These are phyloP conservation scores for Dendrocincla fuliginosa DNA, from an alignment of 2,797 vertebrate species.

Conservation along the genomic window DNA sequence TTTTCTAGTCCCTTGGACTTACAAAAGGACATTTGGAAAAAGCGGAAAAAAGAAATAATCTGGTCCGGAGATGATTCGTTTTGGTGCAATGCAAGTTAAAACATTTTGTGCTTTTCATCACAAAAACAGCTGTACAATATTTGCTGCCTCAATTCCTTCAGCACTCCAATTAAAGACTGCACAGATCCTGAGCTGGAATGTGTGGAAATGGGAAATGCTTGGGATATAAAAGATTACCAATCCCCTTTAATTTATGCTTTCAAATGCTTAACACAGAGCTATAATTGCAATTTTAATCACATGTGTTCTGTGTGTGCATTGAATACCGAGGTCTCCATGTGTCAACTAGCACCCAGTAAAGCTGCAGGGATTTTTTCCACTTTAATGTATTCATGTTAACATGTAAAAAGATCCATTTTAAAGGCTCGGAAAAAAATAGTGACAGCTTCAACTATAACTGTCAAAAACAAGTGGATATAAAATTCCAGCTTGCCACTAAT, in stretches of 20 bases:
- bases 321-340: slow-evolving; percentile 48
- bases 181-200: neutral
- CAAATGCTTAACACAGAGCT: slow-evolving; percentile 32
- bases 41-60: rapidly evolving
- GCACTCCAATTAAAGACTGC: neutral
- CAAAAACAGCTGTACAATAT: neutral
- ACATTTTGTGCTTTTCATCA: neutral
- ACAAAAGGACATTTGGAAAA: neutral
- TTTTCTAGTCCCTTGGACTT: neutral
- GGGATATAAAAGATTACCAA: slow-evolving; percentile 42
- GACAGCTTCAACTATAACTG: slow-evolving; percentile 69
- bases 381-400: slow-evolving; percentile 63
- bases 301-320: slow-evolving; percentile 7
- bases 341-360: slow-evolving; percentile 59
- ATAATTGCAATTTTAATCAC: slow-evolving; percentile 66
- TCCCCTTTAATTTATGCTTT: slow-evolving; percentile 54
- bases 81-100: neutral
- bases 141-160: slow-evolving; percentile 21
- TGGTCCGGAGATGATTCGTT: neutral
- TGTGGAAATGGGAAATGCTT: neutral
- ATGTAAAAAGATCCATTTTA: slow-evolving; percentile 67
- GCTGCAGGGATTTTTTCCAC: slow-evolving; percentile 59
- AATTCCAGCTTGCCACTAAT: slow-evolving; percentile 72
- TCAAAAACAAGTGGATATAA: slow-evolving; percentile 68
- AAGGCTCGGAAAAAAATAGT: slow-evolving; percentile 34